Percentiles rank a stretch among this genome's conserved stretches.
These are phyloP conservation scores for Euzetes globulus DNA, from an alignment of 2,888 invertebrate species.

Conservation along the genomic window DNA sequence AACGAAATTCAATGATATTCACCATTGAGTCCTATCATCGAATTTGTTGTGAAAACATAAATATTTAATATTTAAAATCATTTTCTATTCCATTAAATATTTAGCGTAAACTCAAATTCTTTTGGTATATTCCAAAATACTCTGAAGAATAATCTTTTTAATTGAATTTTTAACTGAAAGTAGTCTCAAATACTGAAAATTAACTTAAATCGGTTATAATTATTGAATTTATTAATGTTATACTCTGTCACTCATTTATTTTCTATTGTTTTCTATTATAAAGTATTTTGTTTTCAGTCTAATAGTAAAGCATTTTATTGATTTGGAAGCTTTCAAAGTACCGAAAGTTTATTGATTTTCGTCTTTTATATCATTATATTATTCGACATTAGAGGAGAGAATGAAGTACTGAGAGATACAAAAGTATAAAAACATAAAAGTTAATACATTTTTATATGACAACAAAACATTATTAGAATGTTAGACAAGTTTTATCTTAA, in stretches of 20 bases:
- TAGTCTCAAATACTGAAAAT: too few species aligned
- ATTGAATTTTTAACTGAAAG: too few species aligned
- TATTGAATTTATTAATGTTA: too few species aligned
- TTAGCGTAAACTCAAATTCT: too few species aligned
- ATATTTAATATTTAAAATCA: background rate
- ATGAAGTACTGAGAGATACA: background rate
- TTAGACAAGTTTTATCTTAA: slow-evolving; percentile 1
- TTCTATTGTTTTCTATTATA: background rate
- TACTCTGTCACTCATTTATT: background rate
- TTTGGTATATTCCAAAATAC: too few species aligned
- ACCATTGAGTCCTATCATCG: background rate
- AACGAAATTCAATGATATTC: background rate
- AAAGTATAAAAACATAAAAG: slow-evolving; percentile 17
- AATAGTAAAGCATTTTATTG: slow-evolving; percentile 1
- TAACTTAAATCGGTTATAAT: too few species aligned
- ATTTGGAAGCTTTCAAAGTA: background rate
- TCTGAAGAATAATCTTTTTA: too few species aligned
- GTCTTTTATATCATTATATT: slow-evolving; percentile 4
- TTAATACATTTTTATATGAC: slow-evolving; percentile 21
- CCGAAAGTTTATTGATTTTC: slow-evolving; percentile 20
- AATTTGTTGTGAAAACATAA: background rate
- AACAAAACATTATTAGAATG: slow-evolving; percentile 4
- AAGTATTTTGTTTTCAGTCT: background rate
- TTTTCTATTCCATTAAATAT: too few species aligned
- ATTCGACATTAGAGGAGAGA: slow-evolving; percentile 9